Conservation (phyloP, 2,888 invertebrate genomes). For the Ischnura elegans region DNA sequence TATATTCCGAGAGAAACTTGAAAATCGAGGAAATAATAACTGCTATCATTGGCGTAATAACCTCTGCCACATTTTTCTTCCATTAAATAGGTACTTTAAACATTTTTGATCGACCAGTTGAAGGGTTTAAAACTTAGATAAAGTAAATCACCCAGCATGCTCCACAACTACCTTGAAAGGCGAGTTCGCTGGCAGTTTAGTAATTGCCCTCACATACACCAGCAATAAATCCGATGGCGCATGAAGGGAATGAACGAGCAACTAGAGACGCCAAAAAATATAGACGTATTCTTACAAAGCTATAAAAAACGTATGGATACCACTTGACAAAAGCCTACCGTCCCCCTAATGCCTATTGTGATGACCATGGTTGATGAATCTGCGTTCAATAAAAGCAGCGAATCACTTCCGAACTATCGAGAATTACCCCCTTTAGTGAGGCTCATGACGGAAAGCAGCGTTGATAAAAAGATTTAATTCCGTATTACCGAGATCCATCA, state of each 20-base stretch:
- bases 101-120: too few relatives aligned
- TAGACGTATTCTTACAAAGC: background rate
- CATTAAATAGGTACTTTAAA: too few relatives aligned
- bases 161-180: background rate
- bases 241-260: background rate
- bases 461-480: background rate
- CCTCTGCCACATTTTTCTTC: too few relatives aligned
- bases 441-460: background rate
- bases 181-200: background rate
- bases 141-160: background rate
- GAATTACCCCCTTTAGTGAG: background rate
- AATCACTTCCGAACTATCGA: background rate
- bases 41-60: too few relatives aligned
- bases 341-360: background rate
- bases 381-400: background rate
- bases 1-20: too few relatives aligned
- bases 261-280: background rate
- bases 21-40: too few relatives aligned
- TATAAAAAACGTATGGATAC: background rate
- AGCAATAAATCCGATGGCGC: background rate
- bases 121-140: background rate
- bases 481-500: background rate
- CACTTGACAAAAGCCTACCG: background rate
- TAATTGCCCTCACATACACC: background rate
- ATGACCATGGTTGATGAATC: background rate